phyloP scores from a whole-genome alignment of 2,113 vertebrate genomes.

The Apaloderma vittatum region DNA sequence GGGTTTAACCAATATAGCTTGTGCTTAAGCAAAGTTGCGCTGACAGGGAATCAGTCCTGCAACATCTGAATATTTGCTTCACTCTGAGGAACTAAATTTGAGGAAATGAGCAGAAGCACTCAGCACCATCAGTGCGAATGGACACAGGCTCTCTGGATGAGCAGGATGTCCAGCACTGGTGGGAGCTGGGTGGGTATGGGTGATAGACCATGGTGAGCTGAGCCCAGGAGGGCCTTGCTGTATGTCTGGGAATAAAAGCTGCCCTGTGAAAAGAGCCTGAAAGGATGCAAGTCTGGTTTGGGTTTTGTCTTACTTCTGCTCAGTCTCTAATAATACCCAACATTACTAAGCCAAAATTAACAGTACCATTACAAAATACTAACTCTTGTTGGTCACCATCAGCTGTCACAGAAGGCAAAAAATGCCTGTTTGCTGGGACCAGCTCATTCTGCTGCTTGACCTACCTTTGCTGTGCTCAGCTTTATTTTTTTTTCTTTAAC shows the following conservation, averaged over 20 bases:
- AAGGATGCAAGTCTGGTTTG: background rate
- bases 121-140: background rate
- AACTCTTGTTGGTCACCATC: background rate
- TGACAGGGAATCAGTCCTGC: background rate
- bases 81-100: background rate
- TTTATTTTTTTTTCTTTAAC: conserved; percentile 30
- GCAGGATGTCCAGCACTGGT: background rate
- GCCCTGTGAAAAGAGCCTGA: background rate
- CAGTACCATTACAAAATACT: background rate
- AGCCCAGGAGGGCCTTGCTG: background rate
- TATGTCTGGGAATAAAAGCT: background rate
- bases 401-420: background rate
- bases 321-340: background rate
- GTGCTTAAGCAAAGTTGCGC: background rate
- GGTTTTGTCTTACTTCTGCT: background rate
- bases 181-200: background rate
- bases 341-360: background rate
- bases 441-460: background rate
- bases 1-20: background rate
- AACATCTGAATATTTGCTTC: background rate
- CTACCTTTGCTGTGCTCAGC: background rate
- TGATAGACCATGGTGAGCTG: background rate
- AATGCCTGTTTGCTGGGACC: background rate
- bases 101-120: background rate
- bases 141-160: background rate